A percentile compares a stretch with the other conserved stretches of the same genome.
phyloP scores from a whole-genome alignment of 2,888 invertebrate genomes.

The Drosophila koepferae region DNA sequence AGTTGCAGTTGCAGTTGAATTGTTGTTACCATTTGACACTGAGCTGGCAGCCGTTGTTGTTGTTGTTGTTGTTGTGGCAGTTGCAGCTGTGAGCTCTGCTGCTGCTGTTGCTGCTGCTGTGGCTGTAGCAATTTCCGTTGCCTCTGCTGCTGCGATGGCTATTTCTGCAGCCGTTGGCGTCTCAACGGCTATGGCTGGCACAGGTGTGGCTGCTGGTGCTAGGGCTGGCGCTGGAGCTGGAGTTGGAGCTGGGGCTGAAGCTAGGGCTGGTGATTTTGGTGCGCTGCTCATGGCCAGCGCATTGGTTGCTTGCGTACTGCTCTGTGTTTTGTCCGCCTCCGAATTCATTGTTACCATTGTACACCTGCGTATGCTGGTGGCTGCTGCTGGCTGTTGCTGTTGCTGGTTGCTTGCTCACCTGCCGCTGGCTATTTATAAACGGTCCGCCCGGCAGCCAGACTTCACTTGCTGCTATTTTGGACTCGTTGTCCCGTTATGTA shows the following conservation, averaged over 20 bases:
- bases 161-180: slow-evolving; percentile 10
- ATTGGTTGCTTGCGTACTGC: slow-evolving; percentile 71
- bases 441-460: slow-evolving; percentile 14
- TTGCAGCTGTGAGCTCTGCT: too few species aligned
- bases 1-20: slow-evolving; percentile 2
- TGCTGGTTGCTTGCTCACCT: neutral
- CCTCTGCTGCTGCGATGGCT: slow-evolving; percentile 2
- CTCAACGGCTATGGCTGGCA: slow-evolving; percentile 23
- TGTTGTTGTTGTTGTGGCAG: slow-evolving; percentile 6
- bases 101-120: slow-evolving; percentile 3
- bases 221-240: slow-evolving; percentile 3
- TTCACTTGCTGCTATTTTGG: slow-evolving; percentile 33
- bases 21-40: slow-evolving; percentile 6
- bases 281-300: slow-evolving; percentile 69
- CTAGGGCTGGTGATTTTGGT: slow-evolving; percentile 58
- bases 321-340: slow-evolving; percentile 84
- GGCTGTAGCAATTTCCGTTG: slow-evolving; percentile 7
- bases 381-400: slow-evolving; percentile 38
- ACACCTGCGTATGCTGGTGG: slow-evolving; percentile 19
- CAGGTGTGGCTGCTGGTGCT: neutral
- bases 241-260: neutral
- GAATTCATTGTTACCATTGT: slow-evolving; percentile 86
- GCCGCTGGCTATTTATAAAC: slow-evolving; percentile 47
- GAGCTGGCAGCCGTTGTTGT: neutral
- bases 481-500: slow-evolving; percentile 21